Conservation (phyloP, 2,797 vertebrate species). For the Cirrhinus mrigala region DNA sequence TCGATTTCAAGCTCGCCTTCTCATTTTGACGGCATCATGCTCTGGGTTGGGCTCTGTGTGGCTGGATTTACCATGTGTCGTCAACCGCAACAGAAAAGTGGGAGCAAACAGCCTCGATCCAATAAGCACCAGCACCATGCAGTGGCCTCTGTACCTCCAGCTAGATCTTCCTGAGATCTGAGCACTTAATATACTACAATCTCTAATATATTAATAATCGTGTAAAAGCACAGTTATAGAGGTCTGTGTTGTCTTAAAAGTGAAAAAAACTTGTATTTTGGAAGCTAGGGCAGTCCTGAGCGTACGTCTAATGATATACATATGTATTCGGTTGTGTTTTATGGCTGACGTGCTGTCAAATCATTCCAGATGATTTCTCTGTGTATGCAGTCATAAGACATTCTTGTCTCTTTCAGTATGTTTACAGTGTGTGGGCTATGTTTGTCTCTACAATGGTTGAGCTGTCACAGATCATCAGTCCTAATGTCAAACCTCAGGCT, state of each 20-base stretch:
- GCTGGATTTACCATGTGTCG: slow-evolving; percentile 99
- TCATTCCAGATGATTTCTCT: slow-evolving; percentile 16
- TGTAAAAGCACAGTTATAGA: neutral
- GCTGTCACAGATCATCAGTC: slow-evolving; percentile 17
- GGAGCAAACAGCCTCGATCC: slow-evolving; percentile 99
- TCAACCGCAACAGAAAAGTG: slow-evolving; percentile 99
- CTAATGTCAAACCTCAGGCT: slow-evolving; percentile 35
- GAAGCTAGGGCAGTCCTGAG: slow-evolving; percentile 6
- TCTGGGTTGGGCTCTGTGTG: slow-evolving; percentile 92
- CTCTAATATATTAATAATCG: neutral
- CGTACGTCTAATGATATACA: neutral
- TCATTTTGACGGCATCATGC: slow-evolving; percentile 58
- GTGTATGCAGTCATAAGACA: slow-evolving; percentile 26
- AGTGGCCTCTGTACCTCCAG: slow-evolving; percentile 84
- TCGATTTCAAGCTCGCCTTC: slow-evolving; percentile 10
- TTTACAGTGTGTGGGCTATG: slow-evolving; percentile 25
- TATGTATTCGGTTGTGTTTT: neutral
- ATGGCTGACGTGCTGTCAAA: slow-evolving; percentile 9
- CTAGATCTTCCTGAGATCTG: slow-evolving; percentile 31
- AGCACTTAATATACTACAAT: neutral
- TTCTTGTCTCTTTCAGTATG: slow-evolving; percentile 34
- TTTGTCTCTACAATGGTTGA: slow-evolving; percentile 15
- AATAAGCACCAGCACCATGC: slow-evolving; percentile 95
- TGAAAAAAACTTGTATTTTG: neutral
- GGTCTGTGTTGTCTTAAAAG: neutral